A percentile compares a stretch with the other conserved stretches of the same genome.
These are phyloP conservation scores for Magallana gigas DNA, from an alignment of 1,140 invertebrate genomes.

Conservation along the genomic window DNA sequence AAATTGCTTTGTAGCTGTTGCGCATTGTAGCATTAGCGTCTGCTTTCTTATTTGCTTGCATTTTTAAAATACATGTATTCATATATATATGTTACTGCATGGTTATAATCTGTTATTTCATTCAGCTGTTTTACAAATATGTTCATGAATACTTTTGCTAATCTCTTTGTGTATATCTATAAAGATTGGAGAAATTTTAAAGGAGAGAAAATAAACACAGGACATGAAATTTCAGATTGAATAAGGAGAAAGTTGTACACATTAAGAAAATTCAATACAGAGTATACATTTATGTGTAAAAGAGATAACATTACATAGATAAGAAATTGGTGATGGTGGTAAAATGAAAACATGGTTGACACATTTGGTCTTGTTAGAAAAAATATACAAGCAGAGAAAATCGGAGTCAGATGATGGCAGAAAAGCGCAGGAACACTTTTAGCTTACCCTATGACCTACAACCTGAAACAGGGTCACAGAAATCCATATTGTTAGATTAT, in stretches of 20 bases:
- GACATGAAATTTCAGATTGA: no score
- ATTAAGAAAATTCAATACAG: no score
- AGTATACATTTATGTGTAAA: no score
- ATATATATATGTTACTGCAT: background rate
- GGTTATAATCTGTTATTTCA: background rate
- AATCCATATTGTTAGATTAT: no score
- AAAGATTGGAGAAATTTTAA: background rate
- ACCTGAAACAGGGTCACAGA: constrained; percentile 3
- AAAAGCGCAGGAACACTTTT: background rate
- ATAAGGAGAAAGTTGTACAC: no score
- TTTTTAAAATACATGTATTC: background rate
- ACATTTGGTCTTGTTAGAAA: background rate
- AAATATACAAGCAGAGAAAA: background rate
- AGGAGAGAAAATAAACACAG: background rate
- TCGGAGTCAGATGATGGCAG: background rate
- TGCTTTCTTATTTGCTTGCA: background rate
- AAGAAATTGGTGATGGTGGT: background rate
- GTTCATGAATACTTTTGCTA: background rate
- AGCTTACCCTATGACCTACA: constrained; percentile 19
- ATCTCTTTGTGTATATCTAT: background rate
- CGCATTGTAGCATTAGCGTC: background rate
- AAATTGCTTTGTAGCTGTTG: background rate
- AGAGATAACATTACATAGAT: background rate
- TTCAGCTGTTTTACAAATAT: background rate
- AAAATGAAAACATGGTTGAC: background rate